Evolutionary conservation across 2,797 vertebrate species (phyloP), one percentile per base, ranked within the genome.

Genomic region (Coregonus suidteri): DNA sequence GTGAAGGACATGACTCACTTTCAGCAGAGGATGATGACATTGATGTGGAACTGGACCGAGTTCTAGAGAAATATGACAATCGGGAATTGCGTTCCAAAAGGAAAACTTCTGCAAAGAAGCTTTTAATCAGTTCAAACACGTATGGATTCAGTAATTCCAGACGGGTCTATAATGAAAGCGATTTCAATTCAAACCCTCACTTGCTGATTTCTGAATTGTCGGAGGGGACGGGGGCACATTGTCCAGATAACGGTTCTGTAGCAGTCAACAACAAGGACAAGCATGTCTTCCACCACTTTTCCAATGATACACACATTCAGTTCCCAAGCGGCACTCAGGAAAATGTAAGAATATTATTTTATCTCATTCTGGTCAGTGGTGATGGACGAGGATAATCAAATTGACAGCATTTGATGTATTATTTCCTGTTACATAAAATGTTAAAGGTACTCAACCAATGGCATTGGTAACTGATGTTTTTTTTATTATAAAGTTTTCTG

Each of bases 71-170:
- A 4, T 84, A 83, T 6, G 85, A 87, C 4, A 84, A 78, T 25
- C 71, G 69, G 64, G 75, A 47, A 7, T 34, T n/a, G 1, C n/a
- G 6, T 0, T 41, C 74, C 0, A 75, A 20, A 20, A 82, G 78
- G 84, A 88, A 80, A 18, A 77, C 51, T 0, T 62, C 73, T 0
- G 56, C 82, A 3, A 88, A 85, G 37, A 94, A 87, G 78, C 74
- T 83, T 4, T 83, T 82, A 18, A 53, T 82, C 74, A 83, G 86
- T 35, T 87, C 88, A n/a, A 89, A 79, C 76, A 90, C 89, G 0
- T 92, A 89, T 70, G 92, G 92, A 37, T 84, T 94, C 74, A 93
- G 90, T 75, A 85, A 87, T 47, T 81, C 89, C n/a, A 84, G 88
- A 52, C 77, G 75, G 9, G 88, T 77, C 4, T 86, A 89, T n/a